Evolutionary conservation across 2,113 vertebrate genomes (phyloP).

Genomic region (Phalacrocorax pelagicus): DNA sequence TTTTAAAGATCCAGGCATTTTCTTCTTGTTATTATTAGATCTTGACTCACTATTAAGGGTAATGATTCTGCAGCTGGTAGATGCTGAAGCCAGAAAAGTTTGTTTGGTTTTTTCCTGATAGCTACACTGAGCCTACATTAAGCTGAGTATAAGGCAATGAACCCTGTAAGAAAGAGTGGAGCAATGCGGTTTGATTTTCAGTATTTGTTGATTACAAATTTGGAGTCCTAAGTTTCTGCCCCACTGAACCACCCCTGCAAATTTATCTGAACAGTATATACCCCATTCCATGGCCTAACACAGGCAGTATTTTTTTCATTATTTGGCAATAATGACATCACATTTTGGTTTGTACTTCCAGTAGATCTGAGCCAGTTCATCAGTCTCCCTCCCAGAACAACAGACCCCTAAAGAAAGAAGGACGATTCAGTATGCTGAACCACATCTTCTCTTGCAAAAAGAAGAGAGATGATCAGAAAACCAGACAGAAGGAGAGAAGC

Average conservation of each 20-base stretch:
- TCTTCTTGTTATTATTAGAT: not conserved
- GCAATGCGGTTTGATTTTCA: not conserved
- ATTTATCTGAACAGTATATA: not conserved
- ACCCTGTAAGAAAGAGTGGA: not conserved
- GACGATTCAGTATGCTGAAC: constrained; percentile 78
- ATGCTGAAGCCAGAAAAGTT: not conserved
- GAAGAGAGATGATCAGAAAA: constrained; percentile 75
- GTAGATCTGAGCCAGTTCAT: constrained; percentile 68
- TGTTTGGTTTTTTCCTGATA: not conserved
- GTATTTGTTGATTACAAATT: not conserved
- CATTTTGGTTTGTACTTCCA: constrained; percentile 23
- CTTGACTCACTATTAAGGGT: not conserved
- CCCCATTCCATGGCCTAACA: not conserved
- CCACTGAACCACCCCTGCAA: not conserved
- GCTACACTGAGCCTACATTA: not conserved
- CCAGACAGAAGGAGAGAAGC: constrained; percentile 61
- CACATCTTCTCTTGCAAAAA: constrained; percentile 86
- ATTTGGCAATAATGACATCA: not conserved
- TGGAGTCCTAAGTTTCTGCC: not conserved
- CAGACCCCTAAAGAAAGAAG: constrained; percentile 78
- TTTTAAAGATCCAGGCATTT: not conserved
- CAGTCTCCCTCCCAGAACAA: constrained; percentile 66
- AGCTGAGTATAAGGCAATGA: not conserved
- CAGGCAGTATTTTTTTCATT: not conserved
- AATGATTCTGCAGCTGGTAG: not conserved